Base-by-base conservation (phyloP, 2,888 invertebrate species). In the Oscheius sp. region DNA sequence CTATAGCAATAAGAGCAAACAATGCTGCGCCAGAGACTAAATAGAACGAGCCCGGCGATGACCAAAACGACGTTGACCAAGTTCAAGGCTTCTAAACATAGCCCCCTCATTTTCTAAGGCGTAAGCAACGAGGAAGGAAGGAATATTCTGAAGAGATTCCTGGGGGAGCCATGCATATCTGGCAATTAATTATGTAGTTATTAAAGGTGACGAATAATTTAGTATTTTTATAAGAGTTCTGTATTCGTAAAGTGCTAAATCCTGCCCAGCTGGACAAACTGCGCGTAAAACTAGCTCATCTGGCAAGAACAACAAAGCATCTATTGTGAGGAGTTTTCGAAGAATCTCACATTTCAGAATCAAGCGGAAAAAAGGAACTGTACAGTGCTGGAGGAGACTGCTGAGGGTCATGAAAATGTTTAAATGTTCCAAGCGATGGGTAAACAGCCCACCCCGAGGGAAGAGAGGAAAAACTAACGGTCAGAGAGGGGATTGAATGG, bases 1-100 rank as follows among this genome's bases (percentile, higher is more conserved):
- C 65, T 65, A 65, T 65, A 65, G 65, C 53, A 50, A 65, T 65
- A 65, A 34, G 42, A 37, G 65, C 65, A 65, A 65, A 65, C 65
- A 65, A 65, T 65, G 53, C 53, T 53, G 65, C 52, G 37, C 34
- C 65, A 37, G 52, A 50, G 65, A 37, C 65, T 65, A 65, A 65
- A 65, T 50, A 65, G 65, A 50, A 50, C 65, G 65, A n/a, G 37
- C 2, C 48, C 27, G 34, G n/a, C 37, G 17, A 31, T 29, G 33
- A 29, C 53, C 29, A 31, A 27, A 20, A 53, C 42, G 53, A 34
- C 55, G 33, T 34, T 33, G 55, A 34, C 55, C 55, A 55, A 37
- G 55, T 25, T 25, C 48, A 23, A 27, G 15, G 27, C 29, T 52
- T 37, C 57, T 37, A 57, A 57, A 57, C 39, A 57, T 57, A 57